Base-by-base conservation (phyloP, 2,888 invertebrate species). In the Acheta domesticus region DNA sequence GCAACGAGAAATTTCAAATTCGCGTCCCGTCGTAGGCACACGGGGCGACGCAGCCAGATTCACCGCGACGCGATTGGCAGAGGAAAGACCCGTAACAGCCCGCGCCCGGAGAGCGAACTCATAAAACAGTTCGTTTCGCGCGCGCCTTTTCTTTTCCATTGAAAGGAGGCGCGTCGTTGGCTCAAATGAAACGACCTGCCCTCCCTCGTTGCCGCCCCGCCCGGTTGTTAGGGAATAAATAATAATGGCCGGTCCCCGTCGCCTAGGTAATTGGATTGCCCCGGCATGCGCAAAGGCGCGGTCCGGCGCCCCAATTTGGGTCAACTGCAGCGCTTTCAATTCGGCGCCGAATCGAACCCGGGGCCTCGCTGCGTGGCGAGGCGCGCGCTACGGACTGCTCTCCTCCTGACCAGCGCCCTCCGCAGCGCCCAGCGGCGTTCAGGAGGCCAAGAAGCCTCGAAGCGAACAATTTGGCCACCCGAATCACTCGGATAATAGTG, bases 71-170 rank as follows among this genome's bases (percentile, higher is more conserved):
- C 62, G 62, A 62, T 62, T 19, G 14, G 5, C 16, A 16, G 14
- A 4, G n/a, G 16, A 62, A 62, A 11, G 62, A 19, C 14, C 4
- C 62, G 62, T 12, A 62, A 19, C 62, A 62, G 62, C 16, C 36
- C 0, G 62, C 1, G n/a, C 62, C 16, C n/a, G 36, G 36, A 36
- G 62, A 62, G 62, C 62, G 14, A 19, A 19, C 62, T 4, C 62
- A 62, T 62, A 62, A 62, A 62, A 62, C 62, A 62, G 16, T 12
- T 12, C 62, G n/a, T 62, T 62, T 62, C 62, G 16, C 62, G 16
- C 62, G n/a, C 62, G 62, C 62, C 62, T 62, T 62, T 62, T 62
- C 62, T 62, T 62, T n/a, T 14, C 62, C 62, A 62, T 62, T 62
- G 62, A 62, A 62, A 8, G n/a, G 16, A 62, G 62, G 14, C 62